Conservation (phyloP, 2,113 vertebrate species). For the Irena cyanogastra region DNA sequence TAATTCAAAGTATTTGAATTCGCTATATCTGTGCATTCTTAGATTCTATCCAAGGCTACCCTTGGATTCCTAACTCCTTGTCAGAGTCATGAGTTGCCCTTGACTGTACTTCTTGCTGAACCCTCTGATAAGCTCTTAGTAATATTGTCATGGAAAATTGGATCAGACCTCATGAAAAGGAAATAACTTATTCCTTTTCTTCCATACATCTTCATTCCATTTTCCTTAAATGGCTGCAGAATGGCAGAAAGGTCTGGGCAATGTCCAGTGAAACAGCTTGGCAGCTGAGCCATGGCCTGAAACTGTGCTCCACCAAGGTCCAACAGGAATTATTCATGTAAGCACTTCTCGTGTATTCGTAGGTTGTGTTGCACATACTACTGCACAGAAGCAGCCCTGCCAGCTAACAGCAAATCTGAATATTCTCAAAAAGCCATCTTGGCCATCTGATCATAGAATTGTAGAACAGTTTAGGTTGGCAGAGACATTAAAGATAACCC, state of each 20-base stretch:
- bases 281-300: background rate
- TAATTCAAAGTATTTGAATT: background rate
- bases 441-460: background rate
- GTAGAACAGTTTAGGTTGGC: background rate
- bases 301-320: background rate
- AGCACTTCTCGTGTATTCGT: background rate
- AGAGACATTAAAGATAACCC: background rate
- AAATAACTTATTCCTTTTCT: background rate
- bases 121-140: background rate
- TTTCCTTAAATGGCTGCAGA: background rate
- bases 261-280: background rate
- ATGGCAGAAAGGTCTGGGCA: background rate
- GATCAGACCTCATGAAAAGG: background rate
- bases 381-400: background rate
- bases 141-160: background rate
- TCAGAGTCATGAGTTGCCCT: background rate
- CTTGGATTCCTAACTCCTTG: background rate
- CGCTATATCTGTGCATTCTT: background rate
- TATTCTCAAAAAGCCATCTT: background rate
- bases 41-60: background rate
- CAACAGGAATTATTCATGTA: background rate
- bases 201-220: background rate
- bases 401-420: background rate
- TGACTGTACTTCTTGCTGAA: background rate
- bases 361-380: background rate